phyloP scores from a whole-genome alignment of 2,797 vertebrate genomes.

The Lateolabrax maculatus region DNA sequence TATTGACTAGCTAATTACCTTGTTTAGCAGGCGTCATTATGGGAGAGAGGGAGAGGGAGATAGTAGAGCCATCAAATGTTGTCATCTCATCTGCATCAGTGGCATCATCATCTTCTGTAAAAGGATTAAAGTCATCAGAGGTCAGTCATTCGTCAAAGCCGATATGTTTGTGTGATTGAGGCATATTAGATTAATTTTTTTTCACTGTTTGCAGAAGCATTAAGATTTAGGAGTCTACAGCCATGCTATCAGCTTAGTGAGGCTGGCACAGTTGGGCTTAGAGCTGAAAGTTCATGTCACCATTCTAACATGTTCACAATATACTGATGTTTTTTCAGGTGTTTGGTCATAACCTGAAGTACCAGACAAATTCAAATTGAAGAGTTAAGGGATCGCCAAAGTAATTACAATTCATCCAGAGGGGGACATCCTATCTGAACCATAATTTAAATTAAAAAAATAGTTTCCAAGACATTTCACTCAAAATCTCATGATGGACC shows the following conservation, averaged over 20 bases:
- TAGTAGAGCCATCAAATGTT: slow-evolving; percentile 87
- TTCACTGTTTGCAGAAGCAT: background rate
- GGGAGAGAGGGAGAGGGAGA: slow-evolving; percentile 94
- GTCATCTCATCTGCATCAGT: slow-evolving; percentile 86
- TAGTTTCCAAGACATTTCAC: background rate
- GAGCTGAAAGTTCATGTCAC: background rate
- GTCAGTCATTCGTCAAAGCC: slow-evolving; percentile 9
- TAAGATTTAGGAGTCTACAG: background rate
- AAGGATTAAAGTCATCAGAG: slow-evolving; percentile 21
- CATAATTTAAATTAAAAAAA: too few species aligned
- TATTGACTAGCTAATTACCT: slow-evolving; percentile 77
- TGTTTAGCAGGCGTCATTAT: slow-evolving; percentile 91
- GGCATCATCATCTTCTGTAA: slow-evolving; percentile 82
- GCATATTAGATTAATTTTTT: background rate
- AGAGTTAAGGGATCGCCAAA: background rate
- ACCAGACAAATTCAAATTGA: background rate
- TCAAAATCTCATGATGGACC: background rate
- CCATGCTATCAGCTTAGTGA: background rate
- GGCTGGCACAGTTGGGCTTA: background rate
- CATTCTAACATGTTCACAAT: background rate
- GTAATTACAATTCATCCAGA: background rate
- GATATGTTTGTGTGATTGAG: background rate
- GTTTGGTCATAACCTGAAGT: background rate
- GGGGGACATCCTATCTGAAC: background rate
- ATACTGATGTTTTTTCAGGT: background rate